These are phyloP conservation scores for Parazoanthus atlanticus DNA, from an alignment of 92 coral and sea anemone species.

Conservation along the genomic window DNA sequence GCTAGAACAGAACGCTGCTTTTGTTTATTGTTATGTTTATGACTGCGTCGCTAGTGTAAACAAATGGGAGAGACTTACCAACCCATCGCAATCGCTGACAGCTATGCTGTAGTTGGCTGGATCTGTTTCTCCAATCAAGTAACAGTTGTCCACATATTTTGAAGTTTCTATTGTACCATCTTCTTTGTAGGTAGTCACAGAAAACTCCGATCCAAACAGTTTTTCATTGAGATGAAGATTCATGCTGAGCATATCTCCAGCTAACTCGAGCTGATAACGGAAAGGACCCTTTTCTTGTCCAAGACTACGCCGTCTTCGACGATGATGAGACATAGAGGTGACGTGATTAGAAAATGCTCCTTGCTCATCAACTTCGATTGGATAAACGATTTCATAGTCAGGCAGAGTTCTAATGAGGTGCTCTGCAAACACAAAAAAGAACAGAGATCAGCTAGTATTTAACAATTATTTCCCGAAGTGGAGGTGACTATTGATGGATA, in stretches of 20 bases:
- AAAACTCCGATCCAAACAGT: conserved; percentile 82
- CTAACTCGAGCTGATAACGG: conserved; percentile 69
- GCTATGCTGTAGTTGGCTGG: conserved; percentile 76
- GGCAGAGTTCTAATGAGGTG: conserved; percentile 61
- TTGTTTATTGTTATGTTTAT: background rate
- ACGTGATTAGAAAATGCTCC: conserved; percentile 73
- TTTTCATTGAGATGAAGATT: conserved; percentile 69
- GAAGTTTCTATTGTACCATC: conserved; percentile 74
- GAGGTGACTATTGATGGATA: no score
- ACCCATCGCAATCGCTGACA: conserved; percentile 96
- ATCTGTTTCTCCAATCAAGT: conserved; percentile 82
- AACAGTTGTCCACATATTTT: conserved; percentile 73
- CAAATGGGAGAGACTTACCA: conserved; percentile 66
- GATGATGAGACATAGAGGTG: conserved; percentile 67
- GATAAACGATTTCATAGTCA: conserved; percentile 73
- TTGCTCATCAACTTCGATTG: conserved; percentile 67
- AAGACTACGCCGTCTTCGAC: conserved; percentile 78
- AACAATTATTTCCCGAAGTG: no score
- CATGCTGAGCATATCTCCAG: conserved; percentile 68
- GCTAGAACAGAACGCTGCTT: no score
- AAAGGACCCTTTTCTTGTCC: conserved; percentile 68
- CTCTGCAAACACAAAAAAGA: conserved; percentile 46
- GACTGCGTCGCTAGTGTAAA: background rate
- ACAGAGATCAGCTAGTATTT: no score
- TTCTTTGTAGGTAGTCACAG: conserved; percentile 71